These are phyloP conservation scores for Ceyx margarethae DNA, from an alignment of 2,113 vertebrate species.

Conservation along the genomic window DNA sequence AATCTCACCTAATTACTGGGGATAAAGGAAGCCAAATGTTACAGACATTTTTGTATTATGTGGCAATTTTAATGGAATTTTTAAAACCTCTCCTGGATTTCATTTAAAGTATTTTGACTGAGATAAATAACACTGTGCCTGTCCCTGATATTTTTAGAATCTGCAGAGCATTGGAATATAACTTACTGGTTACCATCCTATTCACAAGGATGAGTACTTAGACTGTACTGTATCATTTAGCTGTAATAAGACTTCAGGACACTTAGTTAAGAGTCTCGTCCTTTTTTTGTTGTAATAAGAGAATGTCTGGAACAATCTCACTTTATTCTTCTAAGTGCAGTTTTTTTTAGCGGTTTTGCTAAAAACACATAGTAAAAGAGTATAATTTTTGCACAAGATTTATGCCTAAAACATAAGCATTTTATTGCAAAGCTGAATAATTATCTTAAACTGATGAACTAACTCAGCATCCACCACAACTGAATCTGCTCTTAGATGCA, in stretches of 20 bases:
- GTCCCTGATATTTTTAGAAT: conserved; percentile 17
- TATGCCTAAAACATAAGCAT: conserved; percentile 45
- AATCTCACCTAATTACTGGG: background rate
- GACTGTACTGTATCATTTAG: conserved; percentile 30
- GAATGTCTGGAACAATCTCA: conserved; percentile 64
- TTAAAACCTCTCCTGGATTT: conserved; percentile 13
- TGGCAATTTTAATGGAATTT: conserved; percentile 21
- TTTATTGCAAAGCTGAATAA: conserved; percentile 49
- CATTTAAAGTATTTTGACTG: conserved; percentile 4
- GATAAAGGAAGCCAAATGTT: conserved; percentile 12
- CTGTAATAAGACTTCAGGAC: conserved; percentile 31
- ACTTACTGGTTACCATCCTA: conserved; percentile 39
- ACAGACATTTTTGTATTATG: conserved; percentile 25
- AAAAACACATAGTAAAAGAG: conserved; percentile 40
- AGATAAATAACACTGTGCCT: conserved; percentile 46
- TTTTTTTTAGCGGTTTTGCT: conserved; percentile 64
- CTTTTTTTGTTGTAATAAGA: conserved; percentile 53
- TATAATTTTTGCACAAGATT: conserved; percentile 67
- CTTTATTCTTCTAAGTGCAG: conserved; percentile 62
- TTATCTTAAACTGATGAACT: conserved; percentile 9
- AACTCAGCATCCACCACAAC: conserved; percentile 3
- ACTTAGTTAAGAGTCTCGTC: conserved; percentile 16
- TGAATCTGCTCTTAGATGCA: background rate
- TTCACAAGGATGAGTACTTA: conserved; percentile 37
- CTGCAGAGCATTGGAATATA: conserved; percentile 3